Evolutionary conservation across 2,113 vertebrate species (phyloP), one percentile per base, ranked within the genome.

Genomic region (Brienomyrus brachyistius): DNA sequence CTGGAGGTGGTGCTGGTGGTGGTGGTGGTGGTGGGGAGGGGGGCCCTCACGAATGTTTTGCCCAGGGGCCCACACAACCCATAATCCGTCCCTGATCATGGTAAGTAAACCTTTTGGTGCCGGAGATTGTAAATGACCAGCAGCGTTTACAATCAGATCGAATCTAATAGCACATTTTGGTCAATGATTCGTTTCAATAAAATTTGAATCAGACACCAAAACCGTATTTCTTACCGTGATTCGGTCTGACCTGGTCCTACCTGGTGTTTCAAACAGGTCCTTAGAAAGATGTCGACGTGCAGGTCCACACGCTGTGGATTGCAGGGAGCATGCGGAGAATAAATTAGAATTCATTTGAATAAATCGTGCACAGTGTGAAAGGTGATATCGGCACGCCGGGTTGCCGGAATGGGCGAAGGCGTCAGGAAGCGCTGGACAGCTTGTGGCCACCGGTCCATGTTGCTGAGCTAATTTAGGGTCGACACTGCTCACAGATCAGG

Each of bases 291-390:
- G 35, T 19, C 5, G 35, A 43, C 11, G 74, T 40, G 74, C 74
- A 13, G 74, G 31, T 43, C 35, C n/a, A 19, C 15, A 43, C 13
- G 35, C 15, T 35, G 43, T 9, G 43, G 87, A 54, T 11, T 54
- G n/a, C 31, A 56, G 85, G 23, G 21, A 87, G 51, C 85, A 87
- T 1, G 27, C 31, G 31, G 85, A 31, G 85, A 87, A 87, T 87
- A 87, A 87, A 87, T 87, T 87, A 87, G 51, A 87, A 87, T 87
- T 31, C 47, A 87, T 87, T 56, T 87, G 51, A 87, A 87, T 87
- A 87, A 87, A 87, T 87, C 51, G 85, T 56, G 85, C 85, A 56
- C 50, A 52, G 85, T 56, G n/a, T 56, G 51, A 87, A 87, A 54
- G 27, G 85, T 52, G 85, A 87, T 87, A 35, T 19, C 50, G 31